Evolutionary conservation across 2,113 vertebrate species (phyloP).

Genomic region (Aphyosemion australe): DNA sequence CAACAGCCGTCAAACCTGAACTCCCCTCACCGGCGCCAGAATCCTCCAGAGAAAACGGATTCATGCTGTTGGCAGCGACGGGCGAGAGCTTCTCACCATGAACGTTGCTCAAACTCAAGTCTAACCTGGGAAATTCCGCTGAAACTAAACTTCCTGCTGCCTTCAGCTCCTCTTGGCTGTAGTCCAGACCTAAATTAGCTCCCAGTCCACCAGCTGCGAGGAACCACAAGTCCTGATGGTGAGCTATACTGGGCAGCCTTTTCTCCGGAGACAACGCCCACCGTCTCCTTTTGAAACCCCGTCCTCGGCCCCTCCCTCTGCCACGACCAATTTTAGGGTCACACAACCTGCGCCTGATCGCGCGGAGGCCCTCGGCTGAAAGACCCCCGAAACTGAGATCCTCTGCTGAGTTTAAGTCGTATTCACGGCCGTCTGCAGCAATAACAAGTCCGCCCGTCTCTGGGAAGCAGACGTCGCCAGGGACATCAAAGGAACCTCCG

Average conservation of each 20-base stretch:
- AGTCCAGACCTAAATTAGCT: slow-evolving; percentile 65
- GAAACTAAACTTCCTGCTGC: slow-evolving; percentile 53
- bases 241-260: slow-evolving; percentile 39
- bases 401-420: slow-evolving; percentile 38
- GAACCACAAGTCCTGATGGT: slow-evolving; percentile 74
- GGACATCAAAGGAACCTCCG: slow-evolving; percentile 36
- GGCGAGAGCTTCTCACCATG: slow-evolving; percentile 53
- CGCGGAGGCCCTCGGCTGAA: slow-evolving; percentile 43
- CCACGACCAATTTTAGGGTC: slow-evolving; percentile 61
- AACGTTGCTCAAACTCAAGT: slow-evolving; percentile 51
- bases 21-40: slow-evolving; percentile 62
- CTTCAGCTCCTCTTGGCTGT: slow-evolving; percentile 65
- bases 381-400: slow-evolving; percentile 36
- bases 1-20: slow-evolving; percentile 53
- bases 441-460: slow-evolving; percentile 48
- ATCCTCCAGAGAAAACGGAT: slow-evolving; percentile 68
- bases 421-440: slow-evolving; percentile 41
- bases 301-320: slow-evolving; percentile 62
- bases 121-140: slow-evolving; percentile 55
- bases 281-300: slow-evolving; percentile 74
- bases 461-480: slow-evolving; percentile 37
- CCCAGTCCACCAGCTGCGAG: slow-evolving; percentile 68
- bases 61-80: slow-evolving; percentile 34
- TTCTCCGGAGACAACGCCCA: slow-evolving; percentile 67
- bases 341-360: slow-evolving; percentile 51